Conservation (phyloP, 2,797 vertebrate species). For the Anguilla obscura region DNA sequence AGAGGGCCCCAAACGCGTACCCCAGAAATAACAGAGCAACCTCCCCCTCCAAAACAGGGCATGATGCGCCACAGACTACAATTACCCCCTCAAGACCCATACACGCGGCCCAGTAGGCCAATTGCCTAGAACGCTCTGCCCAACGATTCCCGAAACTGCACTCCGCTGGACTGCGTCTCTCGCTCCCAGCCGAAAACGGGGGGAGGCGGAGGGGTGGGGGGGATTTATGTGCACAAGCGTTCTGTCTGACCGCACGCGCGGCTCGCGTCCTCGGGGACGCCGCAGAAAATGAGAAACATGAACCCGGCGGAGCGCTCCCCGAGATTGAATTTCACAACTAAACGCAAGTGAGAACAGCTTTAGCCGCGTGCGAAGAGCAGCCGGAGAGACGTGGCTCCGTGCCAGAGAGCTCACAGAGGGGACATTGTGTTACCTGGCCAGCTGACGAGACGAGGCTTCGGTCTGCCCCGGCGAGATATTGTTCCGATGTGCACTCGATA, state of each 20-base stretch:
- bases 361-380: background rate
- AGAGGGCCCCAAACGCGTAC: background rate
- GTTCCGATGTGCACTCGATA: background rate
- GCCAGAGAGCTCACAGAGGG: background rate
- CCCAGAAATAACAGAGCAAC: background rate
- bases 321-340: conserved; percentile 11
- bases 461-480: background rate
- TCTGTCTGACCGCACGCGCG: conserved; percentile 7
- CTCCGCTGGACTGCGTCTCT: background rate
- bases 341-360: background rate
- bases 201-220: background rate
- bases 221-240: conserved; percentile 2
- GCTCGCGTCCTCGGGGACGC: background rate
- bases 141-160: background rate
- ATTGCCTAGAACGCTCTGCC: background rate
- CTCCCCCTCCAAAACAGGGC: background rate
- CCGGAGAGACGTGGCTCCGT: background rate
- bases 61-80: background rate
- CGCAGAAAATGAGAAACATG: conserved; percentile 20
- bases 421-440: conserved; percentile 16
- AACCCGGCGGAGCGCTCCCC: background rate
- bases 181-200: background rate
- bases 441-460: background rate
- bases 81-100: background rate
- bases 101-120: background rate